A percentile compares a stretch with the other conserved stretches of the same genome.
These are phyloP conservation scores for Coluber constrictor DNA, from an alignment of 2,797 vertebrate species.

Conservation along the genomic window DNA sequence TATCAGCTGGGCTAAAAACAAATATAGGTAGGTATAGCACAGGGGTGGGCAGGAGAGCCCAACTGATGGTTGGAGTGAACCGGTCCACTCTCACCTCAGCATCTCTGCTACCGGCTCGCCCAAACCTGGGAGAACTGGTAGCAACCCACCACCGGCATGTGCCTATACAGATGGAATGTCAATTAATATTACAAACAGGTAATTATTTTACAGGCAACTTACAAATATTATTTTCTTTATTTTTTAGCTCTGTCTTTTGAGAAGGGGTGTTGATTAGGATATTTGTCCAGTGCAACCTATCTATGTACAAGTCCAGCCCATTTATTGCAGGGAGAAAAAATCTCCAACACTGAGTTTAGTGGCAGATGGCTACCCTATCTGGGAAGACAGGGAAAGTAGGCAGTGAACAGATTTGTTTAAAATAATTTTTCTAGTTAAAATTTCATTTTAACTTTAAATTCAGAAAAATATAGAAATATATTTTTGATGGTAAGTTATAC, in stretches of 20 bases:
- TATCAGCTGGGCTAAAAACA: no score
- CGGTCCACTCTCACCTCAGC: no score
- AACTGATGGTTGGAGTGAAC: no score
- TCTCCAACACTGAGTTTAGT: neutral
- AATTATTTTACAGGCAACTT: neutral
- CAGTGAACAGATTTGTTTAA: neutral
- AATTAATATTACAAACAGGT: neutral
- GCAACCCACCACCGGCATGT: neutral
- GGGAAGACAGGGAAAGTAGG: neutral
- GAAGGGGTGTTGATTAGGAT: neutral
- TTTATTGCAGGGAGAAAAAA: neutral
- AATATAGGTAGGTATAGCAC: no score
- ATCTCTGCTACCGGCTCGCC: no score
- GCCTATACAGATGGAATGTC: neutral
- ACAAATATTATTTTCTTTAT: neutral
- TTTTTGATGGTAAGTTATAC: slow-evolving; percentile 52
- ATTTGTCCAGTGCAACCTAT: neutral
- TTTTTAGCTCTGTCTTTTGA: neutral
- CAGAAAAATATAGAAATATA: neutral
- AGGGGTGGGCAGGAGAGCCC: no score
- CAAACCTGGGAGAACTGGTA: no score
- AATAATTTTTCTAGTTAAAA: neutral
- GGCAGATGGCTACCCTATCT: neutral
- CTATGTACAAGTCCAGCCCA: neutral
- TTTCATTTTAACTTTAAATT: neutral